Evolutionary conservation across 2,113 vertebrate species (phyloP), one percentile per base, ranked within the genome.

Genomic region (Lipotes vexillifer): DNA sequence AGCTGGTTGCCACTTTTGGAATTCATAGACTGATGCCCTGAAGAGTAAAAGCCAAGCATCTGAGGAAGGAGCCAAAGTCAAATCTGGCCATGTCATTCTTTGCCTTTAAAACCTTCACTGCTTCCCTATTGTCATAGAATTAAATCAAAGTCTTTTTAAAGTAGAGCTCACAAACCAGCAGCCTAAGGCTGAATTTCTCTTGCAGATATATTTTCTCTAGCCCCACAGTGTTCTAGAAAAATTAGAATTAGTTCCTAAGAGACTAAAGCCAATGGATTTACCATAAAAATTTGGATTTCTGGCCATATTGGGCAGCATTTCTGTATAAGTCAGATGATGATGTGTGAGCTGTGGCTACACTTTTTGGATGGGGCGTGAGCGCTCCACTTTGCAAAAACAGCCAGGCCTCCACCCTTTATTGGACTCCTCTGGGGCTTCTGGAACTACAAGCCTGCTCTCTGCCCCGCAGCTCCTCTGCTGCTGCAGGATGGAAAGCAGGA

Each of bases 111-210:
- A 49, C 25, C 36, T 65, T 11, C 44, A 27, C 41, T 68, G 69
- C n/a, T 61, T 93, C 41, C 9, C 8, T 89, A 11, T 52, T 86
- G 23, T 61, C 55, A 77, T 1, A 74, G 59, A 91, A 88, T 81
- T 80, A 84, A 88, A 90, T 66, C 55, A 83, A 68, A 90, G 80
- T 29, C n/a, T 74, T 90, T 46, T 69, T 74, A 63, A 78, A 92
- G 20, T 9, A 65, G 49, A 91, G 31, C n/a, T 36, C 81, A 88
- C 12, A 90, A 92, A 81, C 33, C 27, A 75, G 91, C 20, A 52
- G 36, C 41, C 49, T 57, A 57, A 55, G 33, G 49, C 46, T n/a
- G 55, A 90, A 69, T 88, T 72, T 68, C 33, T 72, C 52, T 55
- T 83, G 17, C 59, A 92, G 46, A 36, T 84, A 27, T 44, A 33